Percentiles rank a stretch among this genome's conserved stretches.
phyloP scores from a whole-genome alignment of 2,888 invertebrate species.

The Andrena flavipes region DNA sequence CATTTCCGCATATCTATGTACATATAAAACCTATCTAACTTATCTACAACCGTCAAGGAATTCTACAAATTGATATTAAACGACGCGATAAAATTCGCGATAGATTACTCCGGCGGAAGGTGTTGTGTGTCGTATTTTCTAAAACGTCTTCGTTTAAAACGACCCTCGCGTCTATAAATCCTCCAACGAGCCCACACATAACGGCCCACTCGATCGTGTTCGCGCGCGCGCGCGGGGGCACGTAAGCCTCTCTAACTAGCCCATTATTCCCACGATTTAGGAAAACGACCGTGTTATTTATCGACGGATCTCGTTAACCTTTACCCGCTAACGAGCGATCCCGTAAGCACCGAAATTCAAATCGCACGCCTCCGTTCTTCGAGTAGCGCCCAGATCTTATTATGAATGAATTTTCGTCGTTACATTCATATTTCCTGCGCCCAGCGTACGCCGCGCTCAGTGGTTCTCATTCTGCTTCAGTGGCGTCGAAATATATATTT shows the following conservation, averaged over 20 bases:
- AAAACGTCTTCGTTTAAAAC: not conserved
- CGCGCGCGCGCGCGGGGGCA: constrained; percentile 1
- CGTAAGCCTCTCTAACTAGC: constrained; percentile 12
- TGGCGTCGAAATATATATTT: not conserved
- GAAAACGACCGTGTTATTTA: constrained; percentile 50
- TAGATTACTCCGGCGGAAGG: not conserved
- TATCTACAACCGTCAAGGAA: not conserved
- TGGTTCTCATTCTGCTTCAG: constrained; percentile 63
- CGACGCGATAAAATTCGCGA: not conserved
- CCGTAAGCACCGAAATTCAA: constrained; percentile 32
- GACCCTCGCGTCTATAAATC: constrained; percentile 20
- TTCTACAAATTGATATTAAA: not conserved
- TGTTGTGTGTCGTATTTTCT: not conserved
- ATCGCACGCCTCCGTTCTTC: constrained; percentile 38
- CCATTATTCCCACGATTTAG: constrained; percentile 45
- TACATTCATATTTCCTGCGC: constrained; percentile 77
- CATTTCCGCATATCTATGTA: not conserved
- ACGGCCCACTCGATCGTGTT: constrained; percentile 39
- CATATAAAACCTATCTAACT: not conserved
- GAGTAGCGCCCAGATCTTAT: constrained; percentile 36
- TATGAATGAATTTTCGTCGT: constrained; percentile 80
- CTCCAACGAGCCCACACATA: constrained; percentile 42
- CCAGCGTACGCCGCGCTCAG: constrained; percentile 65
- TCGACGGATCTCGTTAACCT: constrained; percentile 34
- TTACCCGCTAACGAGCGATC: constrained; percentile 12